phyloP scores from a whole-genome alignment of 2,113 vertebrate species.

The Leptocoma aspasia region DNA sequence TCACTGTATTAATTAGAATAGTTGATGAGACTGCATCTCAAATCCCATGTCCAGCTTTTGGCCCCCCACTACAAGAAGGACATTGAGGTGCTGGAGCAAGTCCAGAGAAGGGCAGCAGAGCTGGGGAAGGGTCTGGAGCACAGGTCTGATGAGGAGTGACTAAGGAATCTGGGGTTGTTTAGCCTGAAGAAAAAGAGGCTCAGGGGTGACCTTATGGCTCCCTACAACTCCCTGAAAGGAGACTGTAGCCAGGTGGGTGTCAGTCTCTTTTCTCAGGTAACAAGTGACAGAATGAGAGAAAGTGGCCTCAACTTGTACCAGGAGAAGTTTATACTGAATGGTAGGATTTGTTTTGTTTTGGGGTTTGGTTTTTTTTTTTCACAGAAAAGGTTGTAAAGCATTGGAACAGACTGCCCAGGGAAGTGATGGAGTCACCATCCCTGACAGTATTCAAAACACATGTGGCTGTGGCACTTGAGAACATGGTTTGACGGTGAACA shows the following conservation, averaged over 20 bases:
- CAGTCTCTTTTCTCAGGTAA: background rate
- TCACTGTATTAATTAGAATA: background rate
- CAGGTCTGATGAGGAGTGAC: background rate
- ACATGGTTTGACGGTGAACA: background rate
- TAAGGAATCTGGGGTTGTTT: background rate
- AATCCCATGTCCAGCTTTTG: background rate
- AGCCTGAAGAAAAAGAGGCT: background rate
- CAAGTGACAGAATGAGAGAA: background rate
- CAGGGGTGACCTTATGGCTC: background rate
- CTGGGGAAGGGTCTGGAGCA: background rate
- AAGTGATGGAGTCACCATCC: background rate
- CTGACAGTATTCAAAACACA: background rate
- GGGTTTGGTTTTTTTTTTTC: rapidly evolving
- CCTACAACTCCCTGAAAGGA: background rate
- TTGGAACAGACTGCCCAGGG: background rate
- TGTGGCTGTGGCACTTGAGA: background rate
- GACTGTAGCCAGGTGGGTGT: too few species aligned
- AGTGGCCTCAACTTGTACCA: background rate
- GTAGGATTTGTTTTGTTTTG: too few species aligned
- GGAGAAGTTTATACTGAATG: background rate
- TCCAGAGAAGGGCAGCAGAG: background rate
- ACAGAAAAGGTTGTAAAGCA: background rate
- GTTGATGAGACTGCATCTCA: background rate
- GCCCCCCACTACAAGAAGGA: background rate
- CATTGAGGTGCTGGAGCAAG: background rate